Conservation (phyloP, 2,888 invertebrate species). For the Mellilla xanthometata region DNA sequence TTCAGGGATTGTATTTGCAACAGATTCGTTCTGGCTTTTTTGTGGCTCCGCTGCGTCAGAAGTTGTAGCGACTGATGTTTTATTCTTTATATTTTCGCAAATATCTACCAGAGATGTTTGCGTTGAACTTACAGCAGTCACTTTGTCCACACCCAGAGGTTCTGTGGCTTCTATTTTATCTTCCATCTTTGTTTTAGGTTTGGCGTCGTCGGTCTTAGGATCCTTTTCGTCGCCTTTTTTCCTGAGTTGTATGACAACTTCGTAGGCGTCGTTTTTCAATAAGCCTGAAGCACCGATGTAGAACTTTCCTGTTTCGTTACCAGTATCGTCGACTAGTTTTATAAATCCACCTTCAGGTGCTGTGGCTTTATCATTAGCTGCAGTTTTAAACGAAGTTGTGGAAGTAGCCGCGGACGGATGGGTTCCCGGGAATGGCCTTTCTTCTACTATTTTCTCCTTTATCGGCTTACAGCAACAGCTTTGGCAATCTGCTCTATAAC, state of each 20-base stretch:
- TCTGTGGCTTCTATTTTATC: conserved; percentile 10
- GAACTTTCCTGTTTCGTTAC: conserved; percentile 61
- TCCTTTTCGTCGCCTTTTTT: conserved; percentile 52
- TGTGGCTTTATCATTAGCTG: conserved; percentile 42
- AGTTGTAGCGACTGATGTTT: conserved; percentile 12
- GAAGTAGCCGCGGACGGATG: conserved; percentile 47
- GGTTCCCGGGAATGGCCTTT: background rate
- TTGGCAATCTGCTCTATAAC: background rate
- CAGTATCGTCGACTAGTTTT: conserved; percentile 55
- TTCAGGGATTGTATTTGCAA: conserved; percentile 7
- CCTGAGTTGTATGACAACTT: conserved; percentile 70
- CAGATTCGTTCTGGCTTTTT: conserved; percentile 1
- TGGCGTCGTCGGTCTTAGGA: conserved; percentile 18
- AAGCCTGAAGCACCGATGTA: conserved; percentile 66
- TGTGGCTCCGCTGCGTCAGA: background rate
- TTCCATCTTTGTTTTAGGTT: conserved; percentile 1
- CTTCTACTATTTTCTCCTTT: conserved; percentile 1
- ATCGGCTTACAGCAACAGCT: conserved; percentile 13
- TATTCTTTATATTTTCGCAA: conserved; percentile 1
- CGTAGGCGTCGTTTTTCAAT: conserved; percentile 65
- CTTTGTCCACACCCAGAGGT: conserved; percentile 10
- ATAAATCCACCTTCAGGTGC: conserved; percentile 49
- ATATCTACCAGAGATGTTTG: conserved; percentile 2
- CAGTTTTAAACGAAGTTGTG: conserved; percentile 52
- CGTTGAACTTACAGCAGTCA: conserved; percentile 9